Conservation (phyloP, 1,140 invertebrate genomes). For the Pectinophora gossypiella region DNA sequence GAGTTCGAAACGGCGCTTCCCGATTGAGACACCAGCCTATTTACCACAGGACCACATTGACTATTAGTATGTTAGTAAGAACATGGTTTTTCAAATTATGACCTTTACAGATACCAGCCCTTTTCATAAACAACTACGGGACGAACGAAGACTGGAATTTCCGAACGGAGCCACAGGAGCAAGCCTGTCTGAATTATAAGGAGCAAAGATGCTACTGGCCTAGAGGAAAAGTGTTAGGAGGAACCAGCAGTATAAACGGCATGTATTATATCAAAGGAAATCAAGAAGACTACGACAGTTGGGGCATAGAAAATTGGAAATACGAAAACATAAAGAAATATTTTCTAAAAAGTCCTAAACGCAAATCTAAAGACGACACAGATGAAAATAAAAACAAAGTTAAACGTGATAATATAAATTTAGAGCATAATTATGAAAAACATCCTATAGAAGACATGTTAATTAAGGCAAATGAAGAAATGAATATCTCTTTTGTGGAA, state of each 20-base stretch:
- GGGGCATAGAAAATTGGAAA: conserved; percentile 85
- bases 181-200: conserved; percentile 66
- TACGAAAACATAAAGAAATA: conserved; percentile 78
- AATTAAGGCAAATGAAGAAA: conserved; percentile 9
- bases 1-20: too few species aligned
- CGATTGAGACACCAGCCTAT: too few species aligned
- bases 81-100: neutral
- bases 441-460: conserved; percentile 5
- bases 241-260: conserved; percentile 82
- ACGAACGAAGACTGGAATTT: conserved; percentile 74
- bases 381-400: neutral
- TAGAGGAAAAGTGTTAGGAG: conserved; percentile 76
- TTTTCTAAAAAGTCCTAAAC: conserved; percentile 9
- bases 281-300: conserved; percentile 81
- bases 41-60: too few species aligned
- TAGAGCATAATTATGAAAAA: conserved; percentile 2
- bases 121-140: conserved; percentile 28
- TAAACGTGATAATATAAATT: conserved; percentile 1
- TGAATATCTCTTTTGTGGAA: neutral
- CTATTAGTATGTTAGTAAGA: conserved; percentile 1
- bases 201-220: conserved; percentile 63
- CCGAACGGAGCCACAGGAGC: conserved; percentile 75
- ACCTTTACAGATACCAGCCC: too few species aligned
- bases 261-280: conserved; percentile 87
- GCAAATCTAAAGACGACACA: too few species aligned